A percentile compares a stretch with the other conserved stretches of the same genome.
phyloP scores from a whole-genome alignment of 2,113 vertebrate species.

The Marmota monax region DNA sequence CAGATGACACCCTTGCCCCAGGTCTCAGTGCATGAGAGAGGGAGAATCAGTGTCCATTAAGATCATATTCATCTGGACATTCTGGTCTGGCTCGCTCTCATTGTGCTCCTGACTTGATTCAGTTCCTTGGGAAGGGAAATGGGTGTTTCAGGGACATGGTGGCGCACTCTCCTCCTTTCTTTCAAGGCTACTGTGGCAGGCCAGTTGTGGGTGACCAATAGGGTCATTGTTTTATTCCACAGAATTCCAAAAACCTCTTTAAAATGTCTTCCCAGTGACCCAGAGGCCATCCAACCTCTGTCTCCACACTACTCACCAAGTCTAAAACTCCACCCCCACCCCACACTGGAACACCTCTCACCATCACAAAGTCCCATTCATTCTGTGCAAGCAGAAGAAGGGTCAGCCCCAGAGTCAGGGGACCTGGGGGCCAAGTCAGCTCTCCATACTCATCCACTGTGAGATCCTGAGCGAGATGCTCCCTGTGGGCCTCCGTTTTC shows the following conservation, averaged over 20 bases:
- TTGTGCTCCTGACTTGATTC: too few relatives aligned
- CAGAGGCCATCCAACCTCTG: neutral
- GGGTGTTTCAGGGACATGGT: neutral
- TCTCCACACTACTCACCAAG: neutral
- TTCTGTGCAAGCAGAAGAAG: neutral
- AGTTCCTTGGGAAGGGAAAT: neutral
- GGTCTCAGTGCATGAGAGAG: too few relatives aligned
- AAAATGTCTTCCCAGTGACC: neutral
- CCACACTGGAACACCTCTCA: neutral
- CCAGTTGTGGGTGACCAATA: rapidly evolving
- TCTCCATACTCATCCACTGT: neutral
- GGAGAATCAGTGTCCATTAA: neutral
- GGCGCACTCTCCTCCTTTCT: neutral
- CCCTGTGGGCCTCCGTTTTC: neutral
- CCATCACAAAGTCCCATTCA: neutral
- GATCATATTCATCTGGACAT: neutral
- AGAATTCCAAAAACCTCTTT: neutral
- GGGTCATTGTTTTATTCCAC: rapidly evolving
- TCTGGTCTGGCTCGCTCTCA: neutral
- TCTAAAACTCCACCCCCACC: neutral
- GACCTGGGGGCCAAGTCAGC: neutral
- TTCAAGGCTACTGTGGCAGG: neutral
- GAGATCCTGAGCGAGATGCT: neutral
- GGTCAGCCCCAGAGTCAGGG: rapidly evolving
- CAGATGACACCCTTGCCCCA: neutral